Base-by-base conservation (phyloP, 2,797 vertebrate genomes). In the Sciurus vulgaris region DNA sequence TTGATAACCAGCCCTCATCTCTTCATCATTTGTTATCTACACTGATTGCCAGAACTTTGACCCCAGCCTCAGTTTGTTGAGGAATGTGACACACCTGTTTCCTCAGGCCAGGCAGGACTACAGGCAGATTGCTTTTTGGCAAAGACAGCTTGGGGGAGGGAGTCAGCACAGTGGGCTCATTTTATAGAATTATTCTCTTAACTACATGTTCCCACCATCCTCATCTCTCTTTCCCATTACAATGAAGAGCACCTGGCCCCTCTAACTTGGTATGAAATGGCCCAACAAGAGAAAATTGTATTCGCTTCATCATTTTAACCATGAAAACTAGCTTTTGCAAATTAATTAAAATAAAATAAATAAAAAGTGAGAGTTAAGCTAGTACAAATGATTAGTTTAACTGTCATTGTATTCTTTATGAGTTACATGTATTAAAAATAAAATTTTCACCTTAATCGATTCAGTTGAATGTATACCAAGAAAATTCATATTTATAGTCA, bases 291-390 rank as follows among this genome's bases (percentile, higher is more conserved):
- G 41, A 49, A 12, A 47, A 51, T 59, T 51, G 76, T 78, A 85
- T 24, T 51, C 51, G 1, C n/a, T 89, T 92, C 17, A 18, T 86
- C 13, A 35, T 90, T 93, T 81, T 51, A 86, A 73, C 12, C 47
- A 89, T 1, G 77, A 49, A 77, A 77, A 72, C 3, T 41, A 78
- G 12, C 49, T 54, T 78, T 7, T 77, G 59, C 7, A 6, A 35
- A 38, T 74, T 79, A 96, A 79, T 44, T 51, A 82, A 18, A 89
- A 38, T 86, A 87, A 83, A 83, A 44, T 77, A 18, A 89, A 44
- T 82, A 90, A 86, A 83, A 26, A 86, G 8, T 76, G 26, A 73
- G 81, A 89, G 15, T 54, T 87, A 72, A 70, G n/a, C 51, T 47
- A 72, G 38, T 15, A 51, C 56, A 85, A 93, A 91, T 77, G 33